Evolutionary conservation across 2,797 vertebrate species (phyloP).

Genomic region (Catamblyrhynchus diadema): DNA sequence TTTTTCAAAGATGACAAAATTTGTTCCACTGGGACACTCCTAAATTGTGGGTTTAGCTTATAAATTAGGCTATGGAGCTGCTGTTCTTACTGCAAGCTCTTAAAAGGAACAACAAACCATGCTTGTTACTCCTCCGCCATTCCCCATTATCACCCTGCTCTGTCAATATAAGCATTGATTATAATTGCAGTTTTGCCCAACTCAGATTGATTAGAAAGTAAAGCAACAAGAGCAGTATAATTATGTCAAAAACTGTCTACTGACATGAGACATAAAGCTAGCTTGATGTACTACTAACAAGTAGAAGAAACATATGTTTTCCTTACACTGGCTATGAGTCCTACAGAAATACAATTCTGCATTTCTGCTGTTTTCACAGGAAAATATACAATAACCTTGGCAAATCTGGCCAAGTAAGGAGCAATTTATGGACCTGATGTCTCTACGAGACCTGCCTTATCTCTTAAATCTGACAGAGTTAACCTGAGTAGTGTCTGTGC

Average conservation of each 20-base stretch:
- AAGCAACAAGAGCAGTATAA: conserved; percentile 87
- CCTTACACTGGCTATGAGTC: not conserved
- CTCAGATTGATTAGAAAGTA: conserved; percentile 87
- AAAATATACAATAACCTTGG: not conserved
- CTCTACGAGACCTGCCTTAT: not conserved
- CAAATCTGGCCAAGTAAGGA: not conserved
- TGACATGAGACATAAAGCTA: conserved; percentile 34
- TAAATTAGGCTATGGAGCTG: conserved; percentile 77
- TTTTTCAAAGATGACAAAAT: not conserved
- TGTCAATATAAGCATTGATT: conserved; percentile 79
- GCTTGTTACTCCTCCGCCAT: conserved; percentile 84
- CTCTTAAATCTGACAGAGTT: not conserved
- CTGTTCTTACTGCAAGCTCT: conserved; percentile 74
- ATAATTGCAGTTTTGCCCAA: conserved; percentile 89
- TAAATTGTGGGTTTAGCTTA: conserved; percentile 35
- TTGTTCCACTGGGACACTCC: not conserved
- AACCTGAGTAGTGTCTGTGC: not conserved
- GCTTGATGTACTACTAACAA: not conserved
- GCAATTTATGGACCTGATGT: not conserved
- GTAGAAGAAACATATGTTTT: not conserved
- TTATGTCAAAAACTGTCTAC: conserved; percentile 80
- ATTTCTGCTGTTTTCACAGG: not conserved
- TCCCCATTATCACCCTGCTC: conserved; percentile 83
- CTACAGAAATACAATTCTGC: not conserved
- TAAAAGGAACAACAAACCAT: conserved; percentile 65